Conservation (phyloP, 2,888 invertebrate genomes). For the Hirtodrosophila alboralis region DNA sequence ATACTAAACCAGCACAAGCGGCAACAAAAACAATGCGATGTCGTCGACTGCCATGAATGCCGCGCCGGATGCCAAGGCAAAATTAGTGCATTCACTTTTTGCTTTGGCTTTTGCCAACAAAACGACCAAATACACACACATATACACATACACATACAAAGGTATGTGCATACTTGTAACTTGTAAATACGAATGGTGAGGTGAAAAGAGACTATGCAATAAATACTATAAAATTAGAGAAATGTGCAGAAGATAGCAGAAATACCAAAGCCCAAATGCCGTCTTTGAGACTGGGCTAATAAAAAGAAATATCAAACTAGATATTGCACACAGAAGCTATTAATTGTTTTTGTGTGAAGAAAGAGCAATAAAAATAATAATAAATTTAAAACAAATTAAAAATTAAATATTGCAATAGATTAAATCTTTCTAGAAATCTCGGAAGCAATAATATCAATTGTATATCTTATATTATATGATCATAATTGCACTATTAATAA, state of each 20-base stretch:
- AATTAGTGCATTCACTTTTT: constrained; percentile 82
- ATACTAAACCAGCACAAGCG: constrained; percentile 15
- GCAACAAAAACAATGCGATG: constrained; percentile 37
- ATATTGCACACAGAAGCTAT: not conserved
- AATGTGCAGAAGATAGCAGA: constrained; percentile 31
- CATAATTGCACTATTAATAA: too few relatives aligned
- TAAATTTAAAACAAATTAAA: too few relatives aligned
- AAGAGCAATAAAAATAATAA: too few relatives aligned
- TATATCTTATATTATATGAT: too few relatives aligned
- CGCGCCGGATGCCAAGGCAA: constrained; percentile 81
- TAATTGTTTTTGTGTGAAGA: not conserved
- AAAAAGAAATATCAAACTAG: constrained; percentile 1
- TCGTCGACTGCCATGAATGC: constrained; percentile 64
- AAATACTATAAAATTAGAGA: constrained; percentile 41
- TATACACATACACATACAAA: constrained; percentile 6
- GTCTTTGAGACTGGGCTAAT: constrained; percentile 6
- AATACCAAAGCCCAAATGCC: constrained; percentile 29
- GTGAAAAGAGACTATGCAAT: constrained; percentile 34
- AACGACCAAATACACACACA: constrained; percentile 28
- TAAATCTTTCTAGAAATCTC: too few relatives aligned
- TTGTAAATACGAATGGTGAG: constrained; percentile 60
- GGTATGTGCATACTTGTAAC: constrained; percentile 14
- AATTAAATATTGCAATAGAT: not conserved
- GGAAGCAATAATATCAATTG: too few relatives aligned
- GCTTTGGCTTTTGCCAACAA: constrained; percentile 56